Conservation (phyloP, 2,113 vertebrate species). For the Oreochromis spilurus region DNA sequence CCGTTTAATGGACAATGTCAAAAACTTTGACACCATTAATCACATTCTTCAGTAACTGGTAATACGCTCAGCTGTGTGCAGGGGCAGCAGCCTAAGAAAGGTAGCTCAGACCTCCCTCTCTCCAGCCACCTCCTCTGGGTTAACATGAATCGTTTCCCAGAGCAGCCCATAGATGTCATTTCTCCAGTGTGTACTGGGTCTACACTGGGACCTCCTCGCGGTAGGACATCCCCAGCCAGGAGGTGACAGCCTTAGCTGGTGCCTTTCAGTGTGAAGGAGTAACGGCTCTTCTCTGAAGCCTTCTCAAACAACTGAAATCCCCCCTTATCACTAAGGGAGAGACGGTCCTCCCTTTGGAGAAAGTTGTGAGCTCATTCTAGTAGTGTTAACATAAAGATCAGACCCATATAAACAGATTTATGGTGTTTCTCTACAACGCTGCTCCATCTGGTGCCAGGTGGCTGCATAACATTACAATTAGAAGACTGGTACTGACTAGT, state of each 20-base stretch:
- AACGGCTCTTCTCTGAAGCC: too few relatives aligned
- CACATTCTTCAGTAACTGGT: background rate
- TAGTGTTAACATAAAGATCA: too few relatives aligned
- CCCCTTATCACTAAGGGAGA: too few relatives aligned
- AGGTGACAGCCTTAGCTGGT: background rate
- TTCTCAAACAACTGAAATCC: too few relatives aligned
- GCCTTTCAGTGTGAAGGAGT: too few relatives aligned
- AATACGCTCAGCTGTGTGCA: background rate
- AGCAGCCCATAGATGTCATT: background rate
- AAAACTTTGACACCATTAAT: background rate
- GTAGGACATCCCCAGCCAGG: fast-evolving
- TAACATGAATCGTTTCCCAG: background rate
- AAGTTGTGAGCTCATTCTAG: too few relatives aligned
- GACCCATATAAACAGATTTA: too few relatives aligned
- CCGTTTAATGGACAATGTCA: background rate
- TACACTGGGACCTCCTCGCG: background rate
- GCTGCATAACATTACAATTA: too few relatives aligned
- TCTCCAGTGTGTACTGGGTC: background rate
- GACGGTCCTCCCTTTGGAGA: too few relatives aligned
- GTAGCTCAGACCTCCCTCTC: background rate
- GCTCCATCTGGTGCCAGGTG: too few relatives aligned
- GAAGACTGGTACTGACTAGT: too few relatives aligned
- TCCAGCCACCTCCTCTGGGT: background rate
- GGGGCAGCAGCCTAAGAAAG: background rate
- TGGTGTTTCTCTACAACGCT: too few relatives aligned